Evolutionary conservation across 2,888 invertebrate genomes (phyloP), one percentile per base, ranked within the genome.

Genomic region (Drosophila fulvimacula): DNA sequence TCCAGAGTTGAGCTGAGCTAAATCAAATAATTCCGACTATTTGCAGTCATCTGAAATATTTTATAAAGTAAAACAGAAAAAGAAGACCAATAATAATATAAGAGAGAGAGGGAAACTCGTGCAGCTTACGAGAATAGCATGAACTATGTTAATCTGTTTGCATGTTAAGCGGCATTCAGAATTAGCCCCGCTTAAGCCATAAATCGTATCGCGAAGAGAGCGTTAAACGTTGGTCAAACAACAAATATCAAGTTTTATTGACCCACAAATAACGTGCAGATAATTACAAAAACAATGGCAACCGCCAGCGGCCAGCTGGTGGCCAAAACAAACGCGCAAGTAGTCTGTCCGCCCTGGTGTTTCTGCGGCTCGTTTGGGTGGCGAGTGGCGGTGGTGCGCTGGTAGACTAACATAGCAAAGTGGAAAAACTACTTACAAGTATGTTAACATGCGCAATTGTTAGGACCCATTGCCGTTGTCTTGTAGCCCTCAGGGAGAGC

Each of bases 181-280:
- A 72, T 86, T 80, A 76, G 76, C 70, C 69, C 41, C 67, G 71
- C 71, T 81, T 72, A 70, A 75, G 72, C 73, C 80, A 85, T 82
- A 82, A 83, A 83, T 83, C 72, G 69, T 68, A 55, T 48, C 53
- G 73, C 64, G 55, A 52, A 30, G 48, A 61, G 59, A 62, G 63
- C 68, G 66, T 70, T 73, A 67, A 73, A 62, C 76, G 69, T 58
- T 68, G 72, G 59, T 73, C 73, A 70, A 81, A 76, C 80, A 70
- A 69, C 73, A 76, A 83, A 83, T 86, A 86, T 87, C 83, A 80
- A 86, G 87, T 83, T 86, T 86, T 87, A 86, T 86, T 86, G 86
- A 86, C 79, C 86, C 87, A 87, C 86, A 86, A 86, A 87, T 87
- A 86, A 86, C 85, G 85, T 85, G 83, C 85, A 87, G 87, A 87